A percentile compares a stretch with the other conserved stretches of the same genome.
Conservation (phyloP, 2,888 invertebrate species). For the Galeruca laticollis region DNA sequence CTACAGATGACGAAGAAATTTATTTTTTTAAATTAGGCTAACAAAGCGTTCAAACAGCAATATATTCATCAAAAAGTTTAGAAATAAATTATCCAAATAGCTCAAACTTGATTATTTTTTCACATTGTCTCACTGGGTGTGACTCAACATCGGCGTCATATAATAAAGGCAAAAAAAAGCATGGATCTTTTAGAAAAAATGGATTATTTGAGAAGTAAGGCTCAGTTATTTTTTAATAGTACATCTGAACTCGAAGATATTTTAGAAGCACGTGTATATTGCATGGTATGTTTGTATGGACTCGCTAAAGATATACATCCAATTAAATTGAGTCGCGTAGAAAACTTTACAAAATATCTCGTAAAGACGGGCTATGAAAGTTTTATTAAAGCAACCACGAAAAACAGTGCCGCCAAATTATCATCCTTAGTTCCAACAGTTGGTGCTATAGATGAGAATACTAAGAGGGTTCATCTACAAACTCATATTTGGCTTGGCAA, state of each 20-base stretch:
- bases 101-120: conserved; percentile 4
- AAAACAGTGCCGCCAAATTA: neutral
- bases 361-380: neutral
- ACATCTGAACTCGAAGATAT: neutral
- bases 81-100: conserved; percentile 5
- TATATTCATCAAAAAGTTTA: conserved; percentile 7
- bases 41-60: neutral
- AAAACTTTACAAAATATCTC: neutral
- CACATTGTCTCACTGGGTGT: conserved; percentile 15
- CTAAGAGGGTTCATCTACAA: too few species aligned
- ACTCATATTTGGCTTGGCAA: too few species aligned
- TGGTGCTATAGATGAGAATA: too few species aligned
- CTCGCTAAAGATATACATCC: too few species aligned
- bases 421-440: too few species aligned
- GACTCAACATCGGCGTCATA: conserved; percentile 22
- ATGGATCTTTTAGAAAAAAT: conserved; percentile 18
- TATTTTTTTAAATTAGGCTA: conserved; percentile 10
- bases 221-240: conserved; percentile 1
- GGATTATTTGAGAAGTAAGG: neutral
- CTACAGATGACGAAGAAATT: conserved; percentile 4
- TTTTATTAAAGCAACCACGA: neutral
- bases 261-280: neutral
- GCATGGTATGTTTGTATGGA: too few species aligned
- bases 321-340: neutral
- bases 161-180: conserved; percentile 23